These are phyloP conservation scores for Himantopus leucocephalus DNA, from an alignment of 2,113 vertebrate genomes.

Conservation along the genomic window DNA sequence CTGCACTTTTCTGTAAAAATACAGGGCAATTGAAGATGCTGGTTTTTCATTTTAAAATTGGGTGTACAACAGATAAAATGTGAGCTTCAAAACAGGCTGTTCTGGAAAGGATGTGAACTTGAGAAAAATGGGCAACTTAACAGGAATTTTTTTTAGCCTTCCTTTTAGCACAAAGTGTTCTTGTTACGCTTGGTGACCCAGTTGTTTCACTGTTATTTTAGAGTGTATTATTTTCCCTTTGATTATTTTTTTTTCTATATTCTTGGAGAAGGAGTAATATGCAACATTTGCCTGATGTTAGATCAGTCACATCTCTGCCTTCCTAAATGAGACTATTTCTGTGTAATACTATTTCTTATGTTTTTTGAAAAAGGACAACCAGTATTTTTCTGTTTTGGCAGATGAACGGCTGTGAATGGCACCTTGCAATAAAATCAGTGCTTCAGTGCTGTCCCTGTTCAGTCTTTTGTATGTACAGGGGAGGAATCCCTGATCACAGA, in stretches of 20 bases:
- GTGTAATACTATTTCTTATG: not conserved
- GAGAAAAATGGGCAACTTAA: not conserved
- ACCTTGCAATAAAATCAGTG: not conserved
- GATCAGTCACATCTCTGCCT: not conserved
- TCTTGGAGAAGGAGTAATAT: not conserved
- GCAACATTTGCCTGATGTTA: not conserved
- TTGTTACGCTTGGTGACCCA: not conserved
- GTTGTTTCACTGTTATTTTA: not conserved
- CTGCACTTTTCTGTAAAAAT: not conserved
- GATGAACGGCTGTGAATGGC: not conserved
- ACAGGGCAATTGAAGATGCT: not conserved
- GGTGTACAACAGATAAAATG: not conserved
- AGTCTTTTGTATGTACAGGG: constrained; percentile 1
- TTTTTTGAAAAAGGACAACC: not conserved
- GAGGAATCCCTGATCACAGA: constrained; percentile 21
- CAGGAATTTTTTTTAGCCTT: not conserved
- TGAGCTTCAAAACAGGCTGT: not conserved
- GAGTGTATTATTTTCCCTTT: not conserved
- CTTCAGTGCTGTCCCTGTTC: not conserved
- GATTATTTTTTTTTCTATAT: not conserved
- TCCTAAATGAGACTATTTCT: not conserved
- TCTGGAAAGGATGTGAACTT: constrained; percentile 12
- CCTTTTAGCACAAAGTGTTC: not conserved
- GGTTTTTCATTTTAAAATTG: not conserved
- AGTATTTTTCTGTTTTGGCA: not conserved